Evolutionary conservation across 2,113 vertebrate genomes (phyloP).

Genomic region (Cricetomys ansorgei): DNA sequence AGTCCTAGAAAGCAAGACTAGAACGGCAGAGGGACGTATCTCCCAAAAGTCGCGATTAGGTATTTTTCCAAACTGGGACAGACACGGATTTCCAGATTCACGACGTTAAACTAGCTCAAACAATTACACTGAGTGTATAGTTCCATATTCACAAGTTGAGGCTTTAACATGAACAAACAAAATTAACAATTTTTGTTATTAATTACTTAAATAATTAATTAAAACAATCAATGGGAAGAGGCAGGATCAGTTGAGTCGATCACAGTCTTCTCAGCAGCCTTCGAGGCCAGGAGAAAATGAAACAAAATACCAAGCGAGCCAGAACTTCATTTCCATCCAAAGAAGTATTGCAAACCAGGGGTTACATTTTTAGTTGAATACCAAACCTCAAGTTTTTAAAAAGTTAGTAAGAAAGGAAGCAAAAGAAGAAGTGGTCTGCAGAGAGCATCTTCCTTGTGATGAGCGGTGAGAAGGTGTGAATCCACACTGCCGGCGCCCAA

Average conservation of each 20-base stretch:
- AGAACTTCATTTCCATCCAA: constrained; percentile 6
- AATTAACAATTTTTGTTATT: constrained; percentile 1
- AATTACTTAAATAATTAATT: too few species aligned
- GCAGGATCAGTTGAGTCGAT: not conserved
- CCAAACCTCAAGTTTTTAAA: not conserved
- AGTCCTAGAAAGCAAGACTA: not conserved
- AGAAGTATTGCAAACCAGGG: not conserved
- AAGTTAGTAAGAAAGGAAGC: not conserved
- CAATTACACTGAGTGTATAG: not conserved
- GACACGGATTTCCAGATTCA: not conserved
- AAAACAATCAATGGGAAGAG: not conserved
- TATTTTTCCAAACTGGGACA: constrained; percentile 30
- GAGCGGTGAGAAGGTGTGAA: not conserved
- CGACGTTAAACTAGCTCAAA: not conserved
- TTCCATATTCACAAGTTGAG: not conserved
- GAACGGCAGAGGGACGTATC: not conserved
- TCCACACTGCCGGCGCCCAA: not conserved
- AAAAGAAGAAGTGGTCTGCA: constrained; percentile 30
- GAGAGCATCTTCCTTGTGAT: not conserved
- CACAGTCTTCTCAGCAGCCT: not conserved
- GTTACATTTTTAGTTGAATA: not conserved
- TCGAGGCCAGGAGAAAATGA: not conserved
- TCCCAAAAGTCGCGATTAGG: not conserved
- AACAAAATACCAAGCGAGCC: not conserved
- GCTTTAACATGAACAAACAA: constrained; percentile 28